These are phyloP conservation scores for Nannobrachium achirus DNA, from an alignment of 2,113 vertebrate genomes.

Conservation along the genomic window DNA sequence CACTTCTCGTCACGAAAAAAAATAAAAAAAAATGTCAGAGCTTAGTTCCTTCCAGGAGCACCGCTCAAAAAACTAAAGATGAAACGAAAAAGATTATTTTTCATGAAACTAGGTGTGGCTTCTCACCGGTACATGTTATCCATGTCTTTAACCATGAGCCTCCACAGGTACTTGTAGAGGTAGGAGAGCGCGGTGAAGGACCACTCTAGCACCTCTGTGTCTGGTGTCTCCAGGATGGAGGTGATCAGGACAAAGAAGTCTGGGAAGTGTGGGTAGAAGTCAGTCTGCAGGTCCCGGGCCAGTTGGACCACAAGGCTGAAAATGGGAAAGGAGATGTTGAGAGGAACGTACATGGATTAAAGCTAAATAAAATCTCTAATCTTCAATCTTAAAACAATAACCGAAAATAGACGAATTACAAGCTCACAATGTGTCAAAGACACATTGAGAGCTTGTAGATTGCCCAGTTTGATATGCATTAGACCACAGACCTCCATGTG, in stretches of 20 bases:
- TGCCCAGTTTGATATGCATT: too few species aligned
- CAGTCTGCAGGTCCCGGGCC: slow-evolving; percentile 93
- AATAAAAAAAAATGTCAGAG: too few species aligned
- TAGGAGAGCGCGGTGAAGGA: slow-evolving; percentile 93
- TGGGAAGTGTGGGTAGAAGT: slow-evolving; percentile 95
- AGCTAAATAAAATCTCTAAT: background rate
- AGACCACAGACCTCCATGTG: too few species aligned
- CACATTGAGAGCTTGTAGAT: too few species aligned
- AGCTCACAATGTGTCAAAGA: too few species aligned
- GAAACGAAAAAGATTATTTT: background rate
- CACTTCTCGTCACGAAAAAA: too few species aligned
- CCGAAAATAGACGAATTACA: too few species aligned
- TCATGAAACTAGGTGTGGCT: background rate
- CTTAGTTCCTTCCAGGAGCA: too few species aligned
- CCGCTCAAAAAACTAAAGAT: background rate
- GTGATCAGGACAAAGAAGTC: slow-evolving; percentile 92
- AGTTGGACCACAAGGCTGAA: slow-evolving; percentile 92
- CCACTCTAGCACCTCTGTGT: slow-evolving; percentile 94
- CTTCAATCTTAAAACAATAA: too few species aligned
- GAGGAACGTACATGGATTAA: background rate
- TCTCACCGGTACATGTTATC: slow-evolving; percentile 90
- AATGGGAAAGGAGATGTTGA: slow-evolving; percentile 1
- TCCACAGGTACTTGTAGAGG: slow-evolving; percentile 97
- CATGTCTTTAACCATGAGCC: slow-evolving; percentile 96
- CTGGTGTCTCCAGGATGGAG: slow-evolving; percentile 89